phyloP scores from a whole-genome alignment of 2,797 vertebrate genomes.

The Gallinago nigripennis region DNA sequence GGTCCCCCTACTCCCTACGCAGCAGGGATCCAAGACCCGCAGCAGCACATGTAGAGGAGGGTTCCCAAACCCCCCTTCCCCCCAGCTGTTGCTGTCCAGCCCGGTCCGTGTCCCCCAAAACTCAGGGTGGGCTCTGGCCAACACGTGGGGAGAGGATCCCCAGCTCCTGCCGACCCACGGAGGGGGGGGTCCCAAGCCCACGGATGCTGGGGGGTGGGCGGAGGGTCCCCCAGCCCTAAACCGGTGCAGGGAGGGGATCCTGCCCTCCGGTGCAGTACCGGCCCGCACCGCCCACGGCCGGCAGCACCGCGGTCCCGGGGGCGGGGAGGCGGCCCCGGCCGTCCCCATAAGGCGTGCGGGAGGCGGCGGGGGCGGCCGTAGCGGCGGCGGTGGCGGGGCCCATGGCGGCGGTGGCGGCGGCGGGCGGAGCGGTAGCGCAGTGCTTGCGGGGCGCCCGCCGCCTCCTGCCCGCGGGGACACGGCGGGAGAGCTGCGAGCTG shows the following conservation, averaged over 20 bases:
- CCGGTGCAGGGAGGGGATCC: rapidly evolving
- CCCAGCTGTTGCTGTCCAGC: too few species aligned
- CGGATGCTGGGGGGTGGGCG: rapidly evolving
- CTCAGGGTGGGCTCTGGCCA: neutral
- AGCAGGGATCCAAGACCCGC: neutral
- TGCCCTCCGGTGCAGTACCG: neutral
- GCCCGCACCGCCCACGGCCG: neutral
- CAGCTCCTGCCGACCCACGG: neutral
- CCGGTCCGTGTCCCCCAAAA: too few species aligned
- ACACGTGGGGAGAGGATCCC: rapidly evolving
- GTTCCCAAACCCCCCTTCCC: too few species aligned
- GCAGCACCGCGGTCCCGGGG: neutral
- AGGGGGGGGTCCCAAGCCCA: neutral
- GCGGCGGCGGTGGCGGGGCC: neutral
- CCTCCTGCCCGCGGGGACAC: constrained; percentile 7
- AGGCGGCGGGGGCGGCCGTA: neutral
- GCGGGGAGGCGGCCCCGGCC: neutral
- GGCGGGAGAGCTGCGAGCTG: constrained; percentile 18
- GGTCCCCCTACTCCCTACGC: neutral
- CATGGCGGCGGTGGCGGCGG: neutral
- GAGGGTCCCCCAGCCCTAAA: too few species aligned
- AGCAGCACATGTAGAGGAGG: rapidly evolving
- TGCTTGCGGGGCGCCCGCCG: neutral
- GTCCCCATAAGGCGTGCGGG: neutral
- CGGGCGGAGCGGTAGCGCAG: neutral